Evolutionary conservation across 2,113 vertebrate species (phyloP).

Genomic region (Catharus bicknelli): DNA sequence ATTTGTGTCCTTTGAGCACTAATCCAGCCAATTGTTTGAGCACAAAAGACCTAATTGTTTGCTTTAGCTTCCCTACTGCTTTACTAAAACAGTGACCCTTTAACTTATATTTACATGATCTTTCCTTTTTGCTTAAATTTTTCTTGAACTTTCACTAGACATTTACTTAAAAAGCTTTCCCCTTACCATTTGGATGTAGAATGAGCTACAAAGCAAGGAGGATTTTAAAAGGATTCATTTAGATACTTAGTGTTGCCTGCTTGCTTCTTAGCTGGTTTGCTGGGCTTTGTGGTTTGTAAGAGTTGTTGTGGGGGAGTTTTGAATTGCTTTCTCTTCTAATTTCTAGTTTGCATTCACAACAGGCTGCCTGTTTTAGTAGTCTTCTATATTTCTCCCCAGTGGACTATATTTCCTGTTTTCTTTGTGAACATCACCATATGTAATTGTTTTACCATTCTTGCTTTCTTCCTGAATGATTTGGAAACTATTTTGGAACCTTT

Average conservation of each 20-base stretch:
- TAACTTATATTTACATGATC: neutral
- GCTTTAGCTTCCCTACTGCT: neutral
- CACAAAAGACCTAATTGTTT: neutral
- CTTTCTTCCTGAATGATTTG: slow-evolving; percentile 35
- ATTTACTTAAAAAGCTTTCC: neutral
- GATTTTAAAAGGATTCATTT: neutral
- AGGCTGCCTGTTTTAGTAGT: slow-evolving; percentile 41
- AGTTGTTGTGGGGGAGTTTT: neutral
- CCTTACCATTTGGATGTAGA: neutral
- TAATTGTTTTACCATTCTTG: slow-evolving; percentile 51
- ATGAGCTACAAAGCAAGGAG: neutral
- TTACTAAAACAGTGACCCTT: neutral
- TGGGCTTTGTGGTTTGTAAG: neutral
- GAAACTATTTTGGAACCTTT: neutral
- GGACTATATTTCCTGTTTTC: slow-evolving; percentile 48
- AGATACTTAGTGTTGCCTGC: neutral
- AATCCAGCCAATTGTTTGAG: neutral
- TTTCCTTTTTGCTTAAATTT: neutral
- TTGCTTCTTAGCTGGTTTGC: neutral
- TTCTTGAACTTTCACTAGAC: neutral
- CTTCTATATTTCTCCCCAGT: slow-evolving; percentile 29
- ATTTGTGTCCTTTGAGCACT: neutral
- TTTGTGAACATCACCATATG: slow-evolving; percentile 7
- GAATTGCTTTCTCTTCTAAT: neutral
- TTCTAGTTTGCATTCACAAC: slow-evolving; percentile 22